Evolutionary conservation across 2,113 vertebrate species (phyloP).

Genomic region (Cebus imitator): DNA sequence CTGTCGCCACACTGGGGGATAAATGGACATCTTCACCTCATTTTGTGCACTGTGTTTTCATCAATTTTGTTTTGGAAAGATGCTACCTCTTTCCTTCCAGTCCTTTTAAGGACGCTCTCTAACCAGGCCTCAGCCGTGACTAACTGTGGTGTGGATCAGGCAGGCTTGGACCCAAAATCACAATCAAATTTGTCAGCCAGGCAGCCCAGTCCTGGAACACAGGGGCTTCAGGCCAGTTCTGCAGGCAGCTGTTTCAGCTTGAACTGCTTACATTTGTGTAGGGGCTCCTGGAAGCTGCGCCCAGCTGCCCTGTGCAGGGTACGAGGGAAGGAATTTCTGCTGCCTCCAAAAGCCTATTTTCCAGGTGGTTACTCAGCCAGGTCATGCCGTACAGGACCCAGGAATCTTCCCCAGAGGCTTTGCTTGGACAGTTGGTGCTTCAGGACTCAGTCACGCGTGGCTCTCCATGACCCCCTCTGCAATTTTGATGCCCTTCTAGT

Average conservation of each 20-base stretch:
- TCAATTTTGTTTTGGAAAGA: slow-evolving; percentile 60
- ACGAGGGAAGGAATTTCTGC: background rate
- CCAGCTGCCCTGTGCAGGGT: background rate
- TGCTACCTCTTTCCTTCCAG: slow-evolving; percentile 42
- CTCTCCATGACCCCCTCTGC: background rate
- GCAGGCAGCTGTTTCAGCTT: background rate
- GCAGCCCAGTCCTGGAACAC: background rate
- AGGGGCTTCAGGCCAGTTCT: background rate
- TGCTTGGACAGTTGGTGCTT: background rate
- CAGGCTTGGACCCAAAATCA: background rate
- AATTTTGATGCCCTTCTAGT: background rate
- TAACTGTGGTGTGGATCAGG: slow-evolving; percentile 38
- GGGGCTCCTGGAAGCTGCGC: background rate
- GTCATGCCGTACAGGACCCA: background rate
- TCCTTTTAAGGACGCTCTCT: slow-evolving; percentile 60
- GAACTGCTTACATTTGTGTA: background rate
- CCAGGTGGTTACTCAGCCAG: background rate
- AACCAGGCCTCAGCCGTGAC: slow-evolving; percentile 37
- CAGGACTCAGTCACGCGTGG: background rate
- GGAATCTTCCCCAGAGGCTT: background rate
- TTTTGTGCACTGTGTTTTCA: slow-evolving; percentile 38
- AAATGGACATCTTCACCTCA: background rate
- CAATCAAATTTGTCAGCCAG: background rate
- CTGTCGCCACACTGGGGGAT: background rate
- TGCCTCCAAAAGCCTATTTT: background rate